Percentiles rank a stretch among this genome's conserved stretches.
phyloP scores from a whole-genome alignment of 2,113 vertebrate species.

The Anguilla japonica region DNA sequence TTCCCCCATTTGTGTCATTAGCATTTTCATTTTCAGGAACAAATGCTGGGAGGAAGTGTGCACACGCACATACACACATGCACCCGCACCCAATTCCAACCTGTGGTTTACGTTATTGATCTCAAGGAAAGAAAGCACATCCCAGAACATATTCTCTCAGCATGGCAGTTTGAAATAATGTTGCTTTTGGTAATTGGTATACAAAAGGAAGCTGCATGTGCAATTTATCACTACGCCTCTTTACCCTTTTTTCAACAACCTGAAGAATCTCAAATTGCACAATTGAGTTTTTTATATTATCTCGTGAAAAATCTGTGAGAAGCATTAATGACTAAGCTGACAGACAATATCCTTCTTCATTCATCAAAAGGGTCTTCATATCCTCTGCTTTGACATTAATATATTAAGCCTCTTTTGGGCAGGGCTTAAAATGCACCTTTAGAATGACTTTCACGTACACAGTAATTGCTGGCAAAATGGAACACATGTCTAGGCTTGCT shows the following conservation, averaged over 20 bases:
- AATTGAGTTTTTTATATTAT: slow-evolving; percentile 34
- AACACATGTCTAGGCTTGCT: not conserved
- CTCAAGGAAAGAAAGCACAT: slow-evolving; percentile 79
- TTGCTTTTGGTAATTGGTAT: not conserved
- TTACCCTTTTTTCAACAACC: not conserved
- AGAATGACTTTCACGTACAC: slow-evolving; percentile 23
- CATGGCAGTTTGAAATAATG: slow-evolving; percentile 42
- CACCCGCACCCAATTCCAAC: slow-evolving; percentile 71
- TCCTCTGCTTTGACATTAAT: slow-evolving; percentile 33
- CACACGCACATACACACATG: not conserved
- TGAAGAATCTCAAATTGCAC: not conserved
- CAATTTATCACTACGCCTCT: not conserved
- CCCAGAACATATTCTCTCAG: slow-evolving; percentile 76
- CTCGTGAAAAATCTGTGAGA: slow-evolving; percentile 9
- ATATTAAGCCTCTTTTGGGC: slow-evolving; percentile 24
- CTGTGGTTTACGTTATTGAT: slow-evolving; percentile 82
- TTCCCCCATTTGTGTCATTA: slow-evolving; percentile 70
- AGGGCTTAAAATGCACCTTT: slow-evolving; percentile 13
- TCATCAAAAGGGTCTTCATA: slow-evolving; percentile 20
- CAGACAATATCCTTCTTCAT: slow-evolving; percentile 31
- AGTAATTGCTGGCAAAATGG: not conserved
- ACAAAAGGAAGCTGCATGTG: not conserved
- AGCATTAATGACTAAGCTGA: slow-evolving; percentile 26
- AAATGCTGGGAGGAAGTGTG: slow-evolving; percentile 62
- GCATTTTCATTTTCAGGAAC: slow-evolving; percentile 75